Evolutionary conservation across 2,113 vertebrate genomes (phyloP), one percentile per base, ranked within the genome.

Genomic region (Cebidichthys violaceus): DNA sequence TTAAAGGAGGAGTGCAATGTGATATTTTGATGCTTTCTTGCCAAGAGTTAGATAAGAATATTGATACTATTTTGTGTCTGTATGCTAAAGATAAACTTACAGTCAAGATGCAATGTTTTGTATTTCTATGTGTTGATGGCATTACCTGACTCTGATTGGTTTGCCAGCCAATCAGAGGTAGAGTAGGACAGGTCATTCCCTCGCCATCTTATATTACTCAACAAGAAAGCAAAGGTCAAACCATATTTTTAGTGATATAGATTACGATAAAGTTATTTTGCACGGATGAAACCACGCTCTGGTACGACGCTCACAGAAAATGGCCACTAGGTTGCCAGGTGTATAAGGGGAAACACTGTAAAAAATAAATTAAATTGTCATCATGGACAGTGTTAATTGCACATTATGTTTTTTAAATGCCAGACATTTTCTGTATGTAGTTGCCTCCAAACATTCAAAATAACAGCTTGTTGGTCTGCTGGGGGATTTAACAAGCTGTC

Each of bases 401-500:
- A 71, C 54, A 37, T 18, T 18, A 73, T 9, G 17, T 64, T 71
- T 69, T 57, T 54, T 77, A 82, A 90, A 81, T 84, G 75, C 65
- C 27, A 75, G 37, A 82, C 74, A 77, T 62, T 81, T 74, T 72
- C 50, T 47, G 15, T 52, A 33, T 59, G 70, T 66, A 61, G 71
- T 65, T 74, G 82, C 75, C 37, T 74, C 73, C 52, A 77, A 83
- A 80, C 76, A 61, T 64, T 55, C 67, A 55, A 71, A 69, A 79
- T 80, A 85, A 82, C 73, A 79, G 79, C 71, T 59, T 86, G 80
- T 80, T 90, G 82, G 64, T 87, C 61, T 77, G 82, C 75, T 86
- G 50, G 73, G 81, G 85, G 85, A 82, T 88, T 86, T 90, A 90
- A 90, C 78, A 89, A 89, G 80, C 80, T 79, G 79, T 86, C 86